Base-by-base conservation (phyloP, 2,113 vertebrate genomes). In the Pachyramphus minor region DNA sequence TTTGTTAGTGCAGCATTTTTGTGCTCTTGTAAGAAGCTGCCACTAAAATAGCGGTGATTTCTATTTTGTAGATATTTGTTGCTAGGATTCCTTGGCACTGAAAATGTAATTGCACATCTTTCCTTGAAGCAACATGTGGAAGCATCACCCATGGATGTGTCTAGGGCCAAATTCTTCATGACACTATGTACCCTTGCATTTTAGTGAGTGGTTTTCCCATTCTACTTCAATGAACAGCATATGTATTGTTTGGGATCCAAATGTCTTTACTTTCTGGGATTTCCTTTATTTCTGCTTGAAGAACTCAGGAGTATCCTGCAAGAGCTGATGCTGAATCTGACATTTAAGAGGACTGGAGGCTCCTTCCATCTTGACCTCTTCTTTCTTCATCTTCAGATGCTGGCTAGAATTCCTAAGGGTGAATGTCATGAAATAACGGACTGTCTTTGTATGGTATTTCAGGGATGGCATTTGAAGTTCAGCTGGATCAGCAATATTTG, bases 61-160 rank as follows among this genome's bases (percentile, higher is more conserved):
- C 49, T 90, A 8, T 75, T 94, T 91, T 95, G 69, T 82, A 86
- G 86, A 80, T 72, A 21, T 94, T 92, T 85, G 87, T 94, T 95
- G 87, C 90, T 94, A 89, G 81, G 89, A 81, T 87, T 89, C 93
- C 74, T 90, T 76, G 72, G 91, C 33, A 17, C 56, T 62, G 63
- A 85, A 85, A 81, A 87, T 59, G 41, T 12, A 69, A 69, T 42
- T 80, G 71, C 59, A 30, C 2, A 12, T 23, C 35, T 76, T 84
- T 87, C 23, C 90, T 66, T 64, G 63, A 74, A 76, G 45, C 77
- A 68, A 69, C 2, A 0, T 64, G 37, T 1, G 3, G 41, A 53
- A 89, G 53, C 58, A 41, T 94, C 74, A 27, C 71, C 53, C 39
- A 33, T 20, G 27, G 39, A 58, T 45, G 23, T 45, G 39, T 76